Evolutionary conservation across 2,113 vertebrate genomes (phyloP), one percentile per base, ranked within the genome.

Genomic region (Poeciliopsis occidentalis): DNA sequence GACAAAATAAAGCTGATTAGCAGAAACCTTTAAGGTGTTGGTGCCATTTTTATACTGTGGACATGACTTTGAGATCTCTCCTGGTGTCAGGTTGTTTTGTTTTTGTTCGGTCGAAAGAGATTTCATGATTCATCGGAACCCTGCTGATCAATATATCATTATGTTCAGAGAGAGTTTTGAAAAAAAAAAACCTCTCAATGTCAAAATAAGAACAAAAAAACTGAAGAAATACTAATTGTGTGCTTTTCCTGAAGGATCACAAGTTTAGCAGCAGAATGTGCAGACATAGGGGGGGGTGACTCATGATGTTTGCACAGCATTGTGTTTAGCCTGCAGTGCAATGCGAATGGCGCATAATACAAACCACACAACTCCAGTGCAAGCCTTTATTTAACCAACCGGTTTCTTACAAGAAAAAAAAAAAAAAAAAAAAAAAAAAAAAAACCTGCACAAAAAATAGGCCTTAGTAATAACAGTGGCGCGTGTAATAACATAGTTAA

Each of bases 391-490:
- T 29, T 68, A 41, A 54, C 13, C 30, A 72, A 61, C 57, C 69
- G 30, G 31, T 31, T n/a, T 72, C 65, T 39, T 54, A n/a, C 27
- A 26, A 29, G 2, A 12, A 37, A 34, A 34, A 1, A 34, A 34
- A 1, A 32, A 31, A 34, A 32, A 32, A 6, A 32, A 32, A 5
- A 13, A 57, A 2, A 3, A 31, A 17, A 47, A 47, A 22, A 54
- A 54, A 82, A 5, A 72, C 34, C 57, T 63, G 30, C 1, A 10
- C 51, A 63, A 47, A 63, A 47, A 75, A 61, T 26, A 65, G 19
- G 41, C n/a, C 69, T 31, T 24, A 47, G 65, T 81, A 83, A 87
- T 83, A 79, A 84, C 76, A 85, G 73, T 60, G 27, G 78, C 37
- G 27, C 4, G 0, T 69, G 27, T 76, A 83, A 88, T 88, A 84